Percentiles rank a stretch among this genome's conserved stretches.
Evolutionary conservation across 2,888 invertebrate genomes (phyloP).

Genomic region (Oasisia sp.): DNA sequence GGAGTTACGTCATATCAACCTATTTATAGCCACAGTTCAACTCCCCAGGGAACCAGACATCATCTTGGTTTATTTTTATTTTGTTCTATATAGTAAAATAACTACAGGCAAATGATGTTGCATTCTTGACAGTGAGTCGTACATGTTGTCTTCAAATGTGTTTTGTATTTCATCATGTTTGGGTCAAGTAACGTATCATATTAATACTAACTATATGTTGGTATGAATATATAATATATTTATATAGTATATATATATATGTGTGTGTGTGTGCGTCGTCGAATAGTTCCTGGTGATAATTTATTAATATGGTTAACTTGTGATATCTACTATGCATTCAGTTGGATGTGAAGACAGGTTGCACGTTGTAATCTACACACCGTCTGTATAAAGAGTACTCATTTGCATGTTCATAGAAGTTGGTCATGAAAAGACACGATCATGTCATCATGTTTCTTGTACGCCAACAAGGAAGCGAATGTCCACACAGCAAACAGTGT

Average conservation of each 20-base stretch:
- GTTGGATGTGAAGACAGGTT: not conserved
- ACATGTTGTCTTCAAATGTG: too few relatives aligned
- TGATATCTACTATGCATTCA: not conserved
- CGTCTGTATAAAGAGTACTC: not conserved
- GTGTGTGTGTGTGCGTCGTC: not conserved
- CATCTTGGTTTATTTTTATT: too few relatives aligned
- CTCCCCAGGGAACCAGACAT: too few relatives aligned
- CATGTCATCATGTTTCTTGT: not conserved
- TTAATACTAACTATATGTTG: not conserved
- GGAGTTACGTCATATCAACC: too few relatives aligned
- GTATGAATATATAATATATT: not conserved
- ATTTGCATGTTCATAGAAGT: not conserved
- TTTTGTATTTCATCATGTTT: too few relatives aligned
- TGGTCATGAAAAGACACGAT: not conserved
- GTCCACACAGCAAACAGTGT: not conserved
- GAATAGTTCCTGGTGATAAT: not conserved
- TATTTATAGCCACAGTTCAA: too few relatives aligned
- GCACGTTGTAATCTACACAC: not conserved
- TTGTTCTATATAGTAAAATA: too few relatives aligned
- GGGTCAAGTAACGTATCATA: not conserved
- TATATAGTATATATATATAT: not conserved
- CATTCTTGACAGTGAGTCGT: too few relatives aligned
- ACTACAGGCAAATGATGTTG: too few relatives aligned
- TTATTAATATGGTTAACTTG: not conserved
- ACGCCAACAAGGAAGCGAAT: not conserved